Base-by-base conservation (phyloP, 92 coral and sea anemone species). In the Scolanthus callimorphus region DNA sequence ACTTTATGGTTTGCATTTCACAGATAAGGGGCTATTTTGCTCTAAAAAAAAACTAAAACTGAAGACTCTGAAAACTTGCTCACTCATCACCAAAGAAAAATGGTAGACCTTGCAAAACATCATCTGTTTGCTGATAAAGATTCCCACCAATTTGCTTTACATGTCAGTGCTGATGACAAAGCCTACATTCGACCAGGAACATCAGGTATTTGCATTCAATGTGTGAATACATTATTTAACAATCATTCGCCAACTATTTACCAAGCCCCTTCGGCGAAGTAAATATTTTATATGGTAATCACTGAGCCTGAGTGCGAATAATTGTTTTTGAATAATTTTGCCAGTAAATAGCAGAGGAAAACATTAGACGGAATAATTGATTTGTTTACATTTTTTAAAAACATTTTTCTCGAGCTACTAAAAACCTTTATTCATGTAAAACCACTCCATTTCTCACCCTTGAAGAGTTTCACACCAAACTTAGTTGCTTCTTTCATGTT, bases 31-130 rank as follows among this genome's bases (percentile, higher is more conserved):
- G 15, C 52, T 59, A 17, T 69, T 61, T 51, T 60, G 78, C 20
- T 71, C 78, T 20, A 71, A 71, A 48, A 68, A 56, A 24, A 63
- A 63, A 20, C 57, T 49, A 68, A 68, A 57, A 71, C 70, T 3
- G 78, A 60, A 43, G 70, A 58, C 3, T 31, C 60, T 21, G 68
- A 59, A 31, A 60, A 50, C 47, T 61, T 70, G 69, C 38, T 60
- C 34, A 60, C 69, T 39, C 77, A 70, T 54, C 77, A 70, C 53
- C 69, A 70, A 51, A 11, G 77, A 24, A 50, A 59, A 59, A 67
- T 44, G 11, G 62, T 60, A 2, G 60, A 60, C 20, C 68, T 59
- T 37, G 60, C 60, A 48, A 59, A 59, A 44, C 48, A 48, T 27
- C 69, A 70, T 61, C 68, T 70, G 23, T 60, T 22, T 60, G 50